Evolutionary conservation across 2,888 invertebrate species (phyloP).

Genomic region (Pachycephus smyrnensis): DNA sequence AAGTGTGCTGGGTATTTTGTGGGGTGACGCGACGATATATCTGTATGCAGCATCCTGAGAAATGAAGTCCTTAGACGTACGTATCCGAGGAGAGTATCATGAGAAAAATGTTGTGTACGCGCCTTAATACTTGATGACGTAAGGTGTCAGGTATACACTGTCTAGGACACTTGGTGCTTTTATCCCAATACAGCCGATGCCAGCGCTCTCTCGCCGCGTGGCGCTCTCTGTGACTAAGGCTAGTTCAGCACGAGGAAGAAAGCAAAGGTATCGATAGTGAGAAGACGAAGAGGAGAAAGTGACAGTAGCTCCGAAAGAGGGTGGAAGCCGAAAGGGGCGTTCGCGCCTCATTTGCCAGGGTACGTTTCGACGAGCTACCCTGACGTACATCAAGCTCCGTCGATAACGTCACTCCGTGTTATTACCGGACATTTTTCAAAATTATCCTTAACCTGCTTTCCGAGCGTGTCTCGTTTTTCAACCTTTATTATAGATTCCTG

Average conservation of each 20-base stretch:
- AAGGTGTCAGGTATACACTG: neutral
- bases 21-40: neutral
- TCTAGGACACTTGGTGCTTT: neutral
- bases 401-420: neutral
- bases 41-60: neutral
- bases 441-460: neutral
- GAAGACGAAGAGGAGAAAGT: neutral
- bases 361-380: neutral
- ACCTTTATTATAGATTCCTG: neutral
- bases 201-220: neutral
- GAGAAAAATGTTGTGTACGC: neutral
- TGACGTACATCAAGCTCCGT: neutral
- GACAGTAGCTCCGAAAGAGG: neutral
- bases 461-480: neutral
- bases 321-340: neutral
- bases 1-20: neutral
- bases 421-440: neutral
- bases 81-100: no score
- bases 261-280: neutral
- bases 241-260: neutral
- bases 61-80: neutral
- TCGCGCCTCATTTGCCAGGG: conserved; percentile 3
- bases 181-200: neutral
- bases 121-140: neutral
- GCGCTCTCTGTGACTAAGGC: neutral